Conservation (phyloP, 2,797 vertebrate species). For the Podarcis lilfordi region DNA sequence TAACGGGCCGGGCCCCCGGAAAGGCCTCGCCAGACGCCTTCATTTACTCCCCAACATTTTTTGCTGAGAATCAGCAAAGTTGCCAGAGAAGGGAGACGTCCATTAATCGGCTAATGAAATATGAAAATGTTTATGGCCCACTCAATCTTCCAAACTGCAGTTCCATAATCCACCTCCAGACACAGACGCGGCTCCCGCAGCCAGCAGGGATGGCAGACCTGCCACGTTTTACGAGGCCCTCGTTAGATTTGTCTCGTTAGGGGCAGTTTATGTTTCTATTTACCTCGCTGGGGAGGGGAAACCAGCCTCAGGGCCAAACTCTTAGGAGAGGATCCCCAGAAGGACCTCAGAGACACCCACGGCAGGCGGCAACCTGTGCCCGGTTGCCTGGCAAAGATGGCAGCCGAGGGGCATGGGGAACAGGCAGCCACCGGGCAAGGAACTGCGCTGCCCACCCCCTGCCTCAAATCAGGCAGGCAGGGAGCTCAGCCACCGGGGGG, state of each 20-base stretch:
- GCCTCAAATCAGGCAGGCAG: background rate
- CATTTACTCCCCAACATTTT: conserved; percentile 75
- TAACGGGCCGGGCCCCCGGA: conserved; percentile 72
- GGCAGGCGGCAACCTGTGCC: too few species aligned
- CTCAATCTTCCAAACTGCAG: conserved; percentile 82
- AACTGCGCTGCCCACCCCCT: background rate
- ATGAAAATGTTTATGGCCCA: conserved; percentile 84
- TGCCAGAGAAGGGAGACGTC: conserved; percentile 70
- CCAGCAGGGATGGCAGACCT: conserved; percentile 76
- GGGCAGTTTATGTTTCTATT: conserved; percentile 65
- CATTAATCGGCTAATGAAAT: conserved; percentile 90
- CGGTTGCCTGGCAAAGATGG: background rate
- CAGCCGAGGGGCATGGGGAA: background rate
- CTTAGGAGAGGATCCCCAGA: background rate
- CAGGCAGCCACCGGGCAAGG: fast-evolving
- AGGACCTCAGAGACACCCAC: background rate
- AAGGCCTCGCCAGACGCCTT: conserved; percentile 74
- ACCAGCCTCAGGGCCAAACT: conserved; percentile 27
- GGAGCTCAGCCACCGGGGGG: background rate
- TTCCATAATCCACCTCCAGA: conserved; percentile 82
- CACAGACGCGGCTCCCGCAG: conserved; percentile 70
- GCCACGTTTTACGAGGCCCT: conserved; percentile 61
- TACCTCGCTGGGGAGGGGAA: conserved; percentile 50
- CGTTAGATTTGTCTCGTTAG: conserved; percentile 71
- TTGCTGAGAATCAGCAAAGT: conserved; percentile 82